phyloP scores from a whole-genome alignment of 2,888 invertebrate genomes.

The Eugnorisma glareosa region DNA sequence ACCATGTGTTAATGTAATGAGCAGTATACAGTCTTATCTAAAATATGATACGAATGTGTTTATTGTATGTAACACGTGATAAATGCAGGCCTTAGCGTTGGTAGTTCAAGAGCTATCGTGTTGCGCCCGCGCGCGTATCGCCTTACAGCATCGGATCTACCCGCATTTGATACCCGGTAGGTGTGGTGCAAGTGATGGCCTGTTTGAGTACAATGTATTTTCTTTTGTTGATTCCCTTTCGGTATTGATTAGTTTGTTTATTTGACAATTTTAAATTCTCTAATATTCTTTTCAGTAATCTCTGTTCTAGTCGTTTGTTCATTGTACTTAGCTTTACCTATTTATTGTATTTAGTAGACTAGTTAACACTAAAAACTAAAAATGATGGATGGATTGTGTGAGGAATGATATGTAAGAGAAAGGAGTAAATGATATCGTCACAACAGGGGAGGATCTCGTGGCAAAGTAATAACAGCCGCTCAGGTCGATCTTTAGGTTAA shows the following conservation, averaged over 20 bases:
- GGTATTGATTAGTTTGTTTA: not conserved
- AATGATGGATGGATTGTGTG: not conserved
- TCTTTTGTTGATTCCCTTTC: not conserved
- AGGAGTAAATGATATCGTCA: not conserved
- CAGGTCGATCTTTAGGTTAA: too few species aligned
- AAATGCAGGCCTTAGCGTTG: conserved; percentile 1
- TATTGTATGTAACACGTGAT: not conserved
- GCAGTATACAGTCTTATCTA: not conserved
- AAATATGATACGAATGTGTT: not conserved
- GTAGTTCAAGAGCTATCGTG: conserved; percentile 56
- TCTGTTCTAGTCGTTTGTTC: not conserved
- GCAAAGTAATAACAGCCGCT: too few species aligned
- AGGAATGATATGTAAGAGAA: not conserved
- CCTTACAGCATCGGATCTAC: conserved; percentile 67
- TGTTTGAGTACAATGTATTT: not conserved
- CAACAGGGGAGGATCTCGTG: too few species aligned
- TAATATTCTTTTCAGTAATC: not conserved
- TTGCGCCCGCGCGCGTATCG: conserved; percentile 66
- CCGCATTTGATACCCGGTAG: conserved; percentile 64
- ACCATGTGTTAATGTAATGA: not conserved
- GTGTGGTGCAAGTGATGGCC: conserved; percentile 33
- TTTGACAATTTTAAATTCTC: not conserved
- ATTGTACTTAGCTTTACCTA: not conserved
- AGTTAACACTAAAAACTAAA: not conserved
- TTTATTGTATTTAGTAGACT: not conserved